Evolutionary conservation across 1,140 invertebrate genomes (phyloP), one percentile per base, ranked within the genome.

Genomic region (Lucilia cuprina): DNA sequence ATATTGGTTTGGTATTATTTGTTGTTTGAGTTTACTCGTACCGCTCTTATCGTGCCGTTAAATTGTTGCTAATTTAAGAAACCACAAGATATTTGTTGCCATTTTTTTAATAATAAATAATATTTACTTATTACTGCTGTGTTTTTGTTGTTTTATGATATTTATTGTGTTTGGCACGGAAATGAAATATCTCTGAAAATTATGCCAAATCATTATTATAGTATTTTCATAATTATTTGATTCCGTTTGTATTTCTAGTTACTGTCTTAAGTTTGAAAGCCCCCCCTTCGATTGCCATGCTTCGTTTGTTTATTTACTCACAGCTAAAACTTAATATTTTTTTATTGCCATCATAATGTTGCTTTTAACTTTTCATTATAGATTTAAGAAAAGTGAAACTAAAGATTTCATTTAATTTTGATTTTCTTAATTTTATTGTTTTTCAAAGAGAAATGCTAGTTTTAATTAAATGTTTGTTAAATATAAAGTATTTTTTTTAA

Each of bases 161-260:
- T 21, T 70, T 19, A 70, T 70, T 70, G 65, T 70, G 65, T 70
- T 70, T 70, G 65, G 65, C 65, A 70, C 65, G 65, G 65, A 70
- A 70, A 70, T 70, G 65, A 70, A 70, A 70, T 25, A 70, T 70
- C 65, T 70, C 9, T 70, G 65, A 70, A 70, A 70, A 70, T 70
- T 70, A 70, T 25, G 65, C 65, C 65, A 70, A 70, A 70, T 70
- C 65, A 70, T 70, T 70, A 70, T 60, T 60, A 41, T 30, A 2
- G 25, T 41, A n/a, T 70, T 70, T 21, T 70, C 2, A 21, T 70
- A 70, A 70, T 70, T 70, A 70, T 70, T 70, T 70, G 19, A 70
- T 70, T 70, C 65, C 65, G 65, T 70, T 70, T n/a, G n/a, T 65
- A n/a, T 65, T n/a, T 65, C 8, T 19, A 65, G 17, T 19, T 13